Evolutionary conservation across 2,113 vertebrate genomes (phyloP).

Genomic region (Rhinoderma darwinii): DNA sequence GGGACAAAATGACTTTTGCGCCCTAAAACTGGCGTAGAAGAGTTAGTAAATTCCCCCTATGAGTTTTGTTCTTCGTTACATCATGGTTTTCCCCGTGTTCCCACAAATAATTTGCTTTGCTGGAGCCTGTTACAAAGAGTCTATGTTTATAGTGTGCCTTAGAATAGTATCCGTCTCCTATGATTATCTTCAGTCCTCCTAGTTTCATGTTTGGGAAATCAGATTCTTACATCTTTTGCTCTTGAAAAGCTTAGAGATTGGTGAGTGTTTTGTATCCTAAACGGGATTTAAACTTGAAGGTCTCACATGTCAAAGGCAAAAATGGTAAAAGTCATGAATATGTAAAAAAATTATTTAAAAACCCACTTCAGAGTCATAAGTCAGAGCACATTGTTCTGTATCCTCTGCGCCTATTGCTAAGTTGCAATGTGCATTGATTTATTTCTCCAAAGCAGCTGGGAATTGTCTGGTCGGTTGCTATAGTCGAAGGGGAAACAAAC

Average conservation of each 20-base stretch:
- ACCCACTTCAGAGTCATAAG: conserved; percentile 21
- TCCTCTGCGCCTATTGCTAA: conserved; percentile 12
- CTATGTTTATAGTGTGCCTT: conserved; percentile 28
- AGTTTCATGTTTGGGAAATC: conserved; percentile 16
- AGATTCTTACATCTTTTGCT: conserved; percentile 9
- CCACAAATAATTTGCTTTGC: conserved; percentile 17
- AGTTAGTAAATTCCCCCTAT: too few species aligned
- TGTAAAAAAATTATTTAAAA: conserved; percentile 30
- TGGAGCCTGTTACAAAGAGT: not conserved
- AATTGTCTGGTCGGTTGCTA: conserved; percentile 63
- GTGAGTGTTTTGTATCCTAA: conserved; percentile 14
- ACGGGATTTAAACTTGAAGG: conserved; percentile 25
- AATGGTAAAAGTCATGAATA: conserved; percentile 35
- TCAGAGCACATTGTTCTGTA: conserved; percentile 14
- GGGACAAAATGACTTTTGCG: too few species aligned
- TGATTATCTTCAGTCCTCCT: conserved; percentile 23
- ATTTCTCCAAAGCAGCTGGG: conserved; percentile 64
- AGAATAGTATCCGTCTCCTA: conserved; percentile 43
- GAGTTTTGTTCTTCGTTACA: not conserved
- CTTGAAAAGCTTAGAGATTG: conserved; percentile 4
- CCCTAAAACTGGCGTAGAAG: too few species aligned
- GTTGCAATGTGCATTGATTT: conserved; percentile 62
- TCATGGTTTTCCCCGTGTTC: conserved; percentile 1
- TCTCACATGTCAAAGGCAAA: conserved; percentile 25
- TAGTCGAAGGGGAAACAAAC: conserved; percentile 64